phyloP scores from a whole-genome alignment of 2,888 invertebrate genomes.

The Ypsolopha scabrella region DNA sequence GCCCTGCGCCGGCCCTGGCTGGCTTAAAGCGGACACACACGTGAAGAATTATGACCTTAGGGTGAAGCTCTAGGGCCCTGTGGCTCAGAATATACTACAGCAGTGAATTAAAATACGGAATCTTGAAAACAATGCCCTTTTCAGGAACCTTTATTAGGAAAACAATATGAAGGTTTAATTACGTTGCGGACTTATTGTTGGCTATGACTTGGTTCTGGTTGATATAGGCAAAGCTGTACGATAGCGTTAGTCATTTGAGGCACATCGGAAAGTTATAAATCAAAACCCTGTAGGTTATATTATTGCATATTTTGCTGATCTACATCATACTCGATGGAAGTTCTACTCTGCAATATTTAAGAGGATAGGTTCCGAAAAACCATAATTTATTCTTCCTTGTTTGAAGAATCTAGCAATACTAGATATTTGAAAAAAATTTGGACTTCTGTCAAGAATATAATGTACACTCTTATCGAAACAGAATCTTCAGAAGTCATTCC shows the following conservation, averaged over 20 bases:
- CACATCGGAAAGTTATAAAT: too few relatives aligned
- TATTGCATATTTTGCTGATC: too few relatives aligned
- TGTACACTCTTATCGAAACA: too few relatives aligned
- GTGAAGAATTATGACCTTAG: constrained; percentile 28
- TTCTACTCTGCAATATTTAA: too few relatives aligned
- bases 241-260: neutral
- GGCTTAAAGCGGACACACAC: neutral
- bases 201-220: neutral
- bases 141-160: constrained; percentile 14
- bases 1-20: neutral
- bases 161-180: constrained; percentile 17
- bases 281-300: too few relatives aligned
- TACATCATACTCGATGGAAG: too few relatives aligned
- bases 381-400: too few relatives aligned
- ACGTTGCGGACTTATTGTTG: neutral
- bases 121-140: constrained; percentile 40
- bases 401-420: too few relatives aligned
- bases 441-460: too few relatives aligned
- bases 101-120: constrained; percentile 31
- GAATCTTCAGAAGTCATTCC: too few relatives aligned
- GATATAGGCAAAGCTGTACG: neutral
- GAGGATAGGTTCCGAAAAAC: too few relatives aligned
- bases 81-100: constrained; percentile 5
- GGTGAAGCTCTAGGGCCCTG: constrained; percentile 18
- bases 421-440: too few relatives aligned